Base-by-base conservation (phyloP, 1,140 invertebrate species). In the Drosophila ironensis region DNA sequence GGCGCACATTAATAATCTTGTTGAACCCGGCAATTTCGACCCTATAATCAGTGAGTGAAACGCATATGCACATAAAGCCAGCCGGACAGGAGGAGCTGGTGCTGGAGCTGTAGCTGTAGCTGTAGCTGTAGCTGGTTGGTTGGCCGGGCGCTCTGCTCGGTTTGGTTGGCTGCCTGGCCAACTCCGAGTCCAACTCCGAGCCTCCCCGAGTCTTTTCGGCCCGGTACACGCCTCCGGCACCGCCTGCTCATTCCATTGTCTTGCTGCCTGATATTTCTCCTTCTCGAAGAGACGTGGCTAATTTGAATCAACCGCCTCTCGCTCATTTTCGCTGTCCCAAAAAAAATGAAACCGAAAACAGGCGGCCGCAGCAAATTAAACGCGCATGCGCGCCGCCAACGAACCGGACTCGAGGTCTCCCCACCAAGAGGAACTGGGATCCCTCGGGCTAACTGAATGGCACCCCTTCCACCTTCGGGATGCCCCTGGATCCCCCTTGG, bases 1-100 rank as follows among this genome's bases (percentile, higher is more conserved):
- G 78, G 78, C 78, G 70, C 78, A 78, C 78, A 84, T 84, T 84
- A 84, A 84, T 84, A 84, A 84, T 84, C 78, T 84, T 84, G 78
- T 84, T 84, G 78, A 84, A 84, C 78, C 78, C 78, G 59, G 80
- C 78, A 84, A 84, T 84, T 84, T 84, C 73, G 78, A 84, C 73
- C 78, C 78, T 86, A 84, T 78, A 84, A 84, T 84, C 80, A 84
- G 72, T 70, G 73, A 84, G 77, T 84, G 77, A 82, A 82, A 82
- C 77, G 77, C 77, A 82, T 82, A 84, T 82, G 77, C 78, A 82
- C 77, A 82, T 82, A 81, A 77, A 81, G 69, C 38, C 38, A 59
- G 77, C 48, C 61, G 47, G 70, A 51, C 61, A 41, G 70, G 44
- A 42, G 28, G 59, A 66, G 63, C 45, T 30, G 45, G 24, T 20